Evolutionary conservation across 53 echinoderm and acorn worm species (phyloP).

Genomic region (Patiria pectinifera): DNA sequence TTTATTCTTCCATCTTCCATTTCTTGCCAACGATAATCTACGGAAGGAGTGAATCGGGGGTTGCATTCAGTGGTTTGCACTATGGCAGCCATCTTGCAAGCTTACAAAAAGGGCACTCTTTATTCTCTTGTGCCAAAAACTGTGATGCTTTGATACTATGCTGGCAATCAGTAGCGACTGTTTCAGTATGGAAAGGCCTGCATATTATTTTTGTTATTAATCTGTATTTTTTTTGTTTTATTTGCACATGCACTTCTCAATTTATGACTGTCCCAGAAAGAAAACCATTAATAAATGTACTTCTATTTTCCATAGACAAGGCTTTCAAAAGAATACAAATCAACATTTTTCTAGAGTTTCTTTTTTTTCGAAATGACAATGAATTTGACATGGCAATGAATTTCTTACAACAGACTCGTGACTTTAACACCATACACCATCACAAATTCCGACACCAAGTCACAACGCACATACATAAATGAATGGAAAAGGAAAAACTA

Average conservation of each 20-base stretch:
- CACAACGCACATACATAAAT: background rate
- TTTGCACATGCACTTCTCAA: too few relatives aligned
- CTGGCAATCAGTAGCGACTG: background rate
- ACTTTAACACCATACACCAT: background rate
- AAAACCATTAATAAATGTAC: too few relatives aligned
- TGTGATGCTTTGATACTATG: background rate
- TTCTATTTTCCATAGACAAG: too few relatives aligned
- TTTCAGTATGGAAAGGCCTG: too few relatives aligned
- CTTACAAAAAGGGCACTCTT: background rate
- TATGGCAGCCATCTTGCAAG: background rate
- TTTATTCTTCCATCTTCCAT: slow-evolving; percentile 54
- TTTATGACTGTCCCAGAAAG: too few relatives aligned
- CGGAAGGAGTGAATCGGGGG: slow-evolving; percentile 23
- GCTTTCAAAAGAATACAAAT: too few relatives aligned
- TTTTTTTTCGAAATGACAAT: too few relatives aligned
- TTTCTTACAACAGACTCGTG: background rate
- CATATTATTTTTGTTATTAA: too few relatives aligned
- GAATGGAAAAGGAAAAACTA: background rate
- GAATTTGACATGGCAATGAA: background rate
- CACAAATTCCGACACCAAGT: background rate
- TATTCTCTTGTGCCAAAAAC: background rate
- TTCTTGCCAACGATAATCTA: slow-evolving; percentile 64
- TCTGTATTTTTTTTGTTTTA: too few relatives aligned
- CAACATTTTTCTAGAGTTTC: too few relatives aligned
- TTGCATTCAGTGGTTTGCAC: slow-evolving; percentile 29